Evolutionary conservation across 2,888 invertebrate genomes (phyloP).

Genomic region (Globia sparganii): DNA sequence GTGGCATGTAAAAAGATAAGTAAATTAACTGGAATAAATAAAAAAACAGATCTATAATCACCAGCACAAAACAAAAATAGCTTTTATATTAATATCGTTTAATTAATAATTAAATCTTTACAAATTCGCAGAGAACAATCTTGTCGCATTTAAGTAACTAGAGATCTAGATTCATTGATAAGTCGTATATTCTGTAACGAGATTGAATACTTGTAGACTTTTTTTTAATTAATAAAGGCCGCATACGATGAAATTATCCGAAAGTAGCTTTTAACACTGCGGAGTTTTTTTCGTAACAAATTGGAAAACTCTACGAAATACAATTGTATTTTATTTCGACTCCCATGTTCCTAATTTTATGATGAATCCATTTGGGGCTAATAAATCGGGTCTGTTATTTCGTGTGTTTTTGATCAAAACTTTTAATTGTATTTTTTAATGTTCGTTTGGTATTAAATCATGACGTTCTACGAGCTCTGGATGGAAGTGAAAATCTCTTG

Average conservation of each 20-base stretch:
- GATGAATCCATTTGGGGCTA: conserved; percentile 69
- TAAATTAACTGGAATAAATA: background rate
- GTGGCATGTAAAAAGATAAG: background rate
- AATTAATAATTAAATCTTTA: background rate
- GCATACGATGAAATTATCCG: conserved; percentile 56
- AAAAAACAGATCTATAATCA: background rate
- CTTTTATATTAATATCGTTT: background rate
- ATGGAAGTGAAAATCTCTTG: conserved; percentile 20
- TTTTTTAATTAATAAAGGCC: conserved; percentile 49
- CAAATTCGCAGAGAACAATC: background rate
- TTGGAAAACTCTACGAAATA: conserved; percentile 66
- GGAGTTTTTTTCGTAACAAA: conserved; percentile 62
- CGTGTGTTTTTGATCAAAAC: conserved; percentile 62
- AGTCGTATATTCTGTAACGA: conserved; percentile 24
- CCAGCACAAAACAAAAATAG: background rate
- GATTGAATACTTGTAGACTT: conserved; percentile 36
- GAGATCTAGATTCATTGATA: background rate
- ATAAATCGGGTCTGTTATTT: conserved; percentile 70
- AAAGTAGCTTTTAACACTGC: conserved; percentile 56
- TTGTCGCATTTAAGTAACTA: background rate
- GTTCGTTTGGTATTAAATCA: conserved; percentile 38
- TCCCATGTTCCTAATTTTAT: conserved; percentile 66
- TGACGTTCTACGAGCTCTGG: conserved; percentile 8
- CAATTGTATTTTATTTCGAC: conserved; percentile 68
- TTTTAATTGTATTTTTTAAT: conserved; percentile 62